Percentiles rank a stretch among this genome's conserved stretches.
phyloP scores from a whole-genome alignment of 1,140 invertebrate species.

The Antheraea pernyi region DNA sequence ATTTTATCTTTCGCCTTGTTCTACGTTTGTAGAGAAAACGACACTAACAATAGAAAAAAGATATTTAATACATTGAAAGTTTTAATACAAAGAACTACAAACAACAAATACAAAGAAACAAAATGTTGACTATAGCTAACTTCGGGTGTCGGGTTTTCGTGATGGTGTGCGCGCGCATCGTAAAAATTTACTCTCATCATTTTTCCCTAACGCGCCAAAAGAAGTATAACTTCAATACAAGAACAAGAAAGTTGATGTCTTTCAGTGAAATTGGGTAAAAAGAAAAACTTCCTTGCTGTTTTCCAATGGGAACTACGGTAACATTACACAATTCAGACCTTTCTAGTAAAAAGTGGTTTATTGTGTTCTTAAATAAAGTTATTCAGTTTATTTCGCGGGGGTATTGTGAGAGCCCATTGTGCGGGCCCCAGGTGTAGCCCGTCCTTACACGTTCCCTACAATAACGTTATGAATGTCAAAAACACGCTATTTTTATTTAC shows the following conservation, averaged over 20 bases:
- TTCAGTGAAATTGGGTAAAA: slow-evolving; percentile 15
- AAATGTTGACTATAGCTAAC: no score
- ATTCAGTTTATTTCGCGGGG: slow-evolving; percentile 57
- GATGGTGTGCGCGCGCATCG: no score
- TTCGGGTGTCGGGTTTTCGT: no score
- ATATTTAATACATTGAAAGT: no score
- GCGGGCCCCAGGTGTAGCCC: slow-evolving; percentile 50
- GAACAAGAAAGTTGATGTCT: neutral
- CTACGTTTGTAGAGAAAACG: no score
- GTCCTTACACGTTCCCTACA: slow-evolving; percentile 51
- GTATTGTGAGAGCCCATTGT: slow-evolving; percentile 60
- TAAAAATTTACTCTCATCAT: no score
- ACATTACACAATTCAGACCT: slow-evolving; percentile 45
- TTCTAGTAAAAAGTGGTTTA: slow-evolving; percentile 66
- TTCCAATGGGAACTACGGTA: slow-evolving; percentile 28
- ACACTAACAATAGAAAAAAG: no score
- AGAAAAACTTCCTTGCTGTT: slow-evolving; percentile 24
- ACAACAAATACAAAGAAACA: no score
- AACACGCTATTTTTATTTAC: slow-evolving; percentile 62
- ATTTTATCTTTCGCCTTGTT: no score
- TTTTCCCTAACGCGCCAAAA: no score
- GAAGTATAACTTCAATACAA: no score
- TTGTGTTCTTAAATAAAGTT: slow-evolving; percentile 72
- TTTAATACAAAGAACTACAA: no score
- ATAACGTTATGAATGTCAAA: slow-evolving; percentile 70